A percentile compares a stretch with the other conserved stretches of the same genome.
These are phyloP conservation scores for Phoeniculus purpureus DNA, from an alignment of 2,797 vertebrate species.

Conservation along the genomic window DNA sequence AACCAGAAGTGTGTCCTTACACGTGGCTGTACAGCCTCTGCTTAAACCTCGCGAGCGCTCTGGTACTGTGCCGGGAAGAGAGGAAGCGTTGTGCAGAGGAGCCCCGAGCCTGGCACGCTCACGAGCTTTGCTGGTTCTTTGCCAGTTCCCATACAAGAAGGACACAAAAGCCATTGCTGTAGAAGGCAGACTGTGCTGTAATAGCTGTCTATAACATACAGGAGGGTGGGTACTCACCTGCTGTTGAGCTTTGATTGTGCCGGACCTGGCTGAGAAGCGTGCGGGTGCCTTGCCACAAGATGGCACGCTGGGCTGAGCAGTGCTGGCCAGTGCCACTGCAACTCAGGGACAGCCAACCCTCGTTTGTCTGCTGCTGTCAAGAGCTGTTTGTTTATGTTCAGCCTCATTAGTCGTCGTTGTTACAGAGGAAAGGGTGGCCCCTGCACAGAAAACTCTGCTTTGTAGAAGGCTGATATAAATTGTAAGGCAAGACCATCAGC, in stretches of 20 bases:
- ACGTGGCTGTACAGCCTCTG: background rate
- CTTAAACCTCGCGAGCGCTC: background rate
- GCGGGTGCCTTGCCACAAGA: background rate
- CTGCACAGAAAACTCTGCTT: background rate
- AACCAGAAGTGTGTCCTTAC: background rate
- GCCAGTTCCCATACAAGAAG: background rate
- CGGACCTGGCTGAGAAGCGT: background rate
- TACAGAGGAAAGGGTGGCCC: background rate
- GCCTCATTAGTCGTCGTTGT: constrained; percentile 4
- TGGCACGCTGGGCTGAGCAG: background rate
- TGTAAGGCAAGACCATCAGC: fast-evolving
- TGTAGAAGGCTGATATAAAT: background rate
- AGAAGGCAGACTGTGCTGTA: background rate
- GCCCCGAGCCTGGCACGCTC: background rate
- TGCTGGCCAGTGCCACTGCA: background rate
- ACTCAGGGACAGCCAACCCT: background rate
- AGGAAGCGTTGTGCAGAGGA: background rate
- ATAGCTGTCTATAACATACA: background rate
- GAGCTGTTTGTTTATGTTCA: background rate
- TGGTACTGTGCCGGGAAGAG: background rate
- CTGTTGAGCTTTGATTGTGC: background rate
- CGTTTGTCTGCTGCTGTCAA: background rate
- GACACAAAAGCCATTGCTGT: fast-evolving
- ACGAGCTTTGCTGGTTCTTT: background rate
- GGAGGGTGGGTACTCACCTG: background rate